A percentile compares a stretch with the other conserved stretches of the same genome.
These are phyloP conservation scores for Habrosyne pyritoides DNA, from an alignment of 2,888 invertebrate genomes.

Conservation along the genomic window DNA sequence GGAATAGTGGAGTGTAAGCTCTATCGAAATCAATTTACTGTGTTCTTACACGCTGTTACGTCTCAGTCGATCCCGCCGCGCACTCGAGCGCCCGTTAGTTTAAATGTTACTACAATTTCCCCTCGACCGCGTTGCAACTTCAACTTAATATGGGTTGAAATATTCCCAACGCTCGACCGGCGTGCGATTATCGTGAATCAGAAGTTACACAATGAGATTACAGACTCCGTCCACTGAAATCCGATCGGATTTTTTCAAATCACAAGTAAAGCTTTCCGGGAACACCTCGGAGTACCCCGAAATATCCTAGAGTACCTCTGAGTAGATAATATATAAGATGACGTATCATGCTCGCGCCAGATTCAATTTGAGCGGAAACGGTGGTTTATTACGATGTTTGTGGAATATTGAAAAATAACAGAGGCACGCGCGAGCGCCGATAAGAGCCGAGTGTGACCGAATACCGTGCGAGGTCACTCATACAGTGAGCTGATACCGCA, in stretches of 20 bases:
- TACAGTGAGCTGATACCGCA: no score
- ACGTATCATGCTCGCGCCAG: neutral
- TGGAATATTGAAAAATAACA: slow-evolving; percentile 2
- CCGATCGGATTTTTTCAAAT: neutral
- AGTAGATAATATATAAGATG: neutral
- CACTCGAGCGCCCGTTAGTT: neutral
- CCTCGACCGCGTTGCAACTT: neutral
- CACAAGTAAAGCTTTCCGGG: neutral
- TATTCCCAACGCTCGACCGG: neutral
- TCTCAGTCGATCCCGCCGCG: neutral
- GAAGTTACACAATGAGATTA: neutral
- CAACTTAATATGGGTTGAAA: neutral
- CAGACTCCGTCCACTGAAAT: neutral
- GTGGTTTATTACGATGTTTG: neutral
- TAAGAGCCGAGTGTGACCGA: neutral
- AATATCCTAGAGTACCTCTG: no score
- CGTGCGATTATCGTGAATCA: neutral
- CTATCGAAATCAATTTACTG: neutral
- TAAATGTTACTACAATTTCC: neutral
- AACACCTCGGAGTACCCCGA: no score
- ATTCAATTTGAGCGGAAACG: neutral
- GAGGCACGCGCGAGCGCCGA: neutral
- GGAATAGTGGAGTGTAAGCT: neutral
- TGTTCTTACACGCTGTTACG: neutral
- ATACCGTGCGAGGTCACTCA: neutral